These are phyloP conservation scores for Pachymerium ferrugineum DNA, from an alignment of 2,888 invertebrate species.

Conservation along the genomic window DNA sequence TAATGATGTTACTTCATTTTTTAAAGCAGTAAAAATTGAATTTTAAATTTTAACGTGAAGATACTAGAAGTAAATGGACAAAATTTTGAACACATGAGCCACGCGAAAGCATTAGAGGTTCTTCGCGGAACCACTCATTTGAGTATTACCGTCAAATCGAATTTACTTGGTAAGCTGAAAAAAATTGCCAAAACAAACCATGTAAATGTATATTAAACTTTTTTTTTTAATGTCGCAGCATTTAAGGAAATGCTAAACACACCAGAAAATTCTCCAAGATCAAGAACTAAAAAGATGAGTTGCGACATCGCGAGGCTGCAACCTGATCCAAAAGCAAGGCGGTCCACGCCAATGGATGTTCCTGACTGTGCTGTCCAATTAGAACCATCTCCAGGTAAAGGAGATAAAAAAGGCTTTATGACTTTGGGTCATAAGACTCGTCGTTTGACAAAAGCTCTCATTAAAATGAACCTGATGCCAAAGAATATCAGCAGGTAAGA, in stretches of 20 bases:
- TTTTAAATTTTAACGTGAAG: no score
- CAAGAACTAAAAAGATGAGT: slow-evolving; percentile 58
- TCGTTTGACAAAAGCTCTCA: slow-evolving; percentile 81
- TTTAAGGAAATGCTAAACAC: slow-evolving; percentile 66
- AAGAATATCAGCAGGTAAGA: slow-evolving; percentile 41
- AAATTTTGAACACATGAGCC: slow-evolving; percentile 88
- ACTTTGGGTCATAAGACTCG: slow-evolving; percentile 78
- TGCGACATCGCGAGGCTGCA: slow-evolving; percentile 63
- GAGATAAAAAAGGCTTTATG: slow-evolving; percentile 61
- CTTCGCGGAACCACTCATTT: slow-evolving; percentile 90
- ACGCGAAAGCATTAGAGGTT: slow-evolving; percentile 85
- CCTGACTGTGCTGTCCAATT: slow-evolving; percentile 39
- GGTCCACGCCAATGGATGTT: slow-evolving; percentile 67
- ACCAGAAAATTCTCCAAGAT: slow-evolving; percentile 74
- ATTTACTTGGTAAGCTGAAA: slow-evolving; percentile 64
- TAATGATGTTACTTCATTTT: slow-evolving; percentile 31
- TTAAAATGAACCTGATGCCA: slow-evolving; percentile 65
- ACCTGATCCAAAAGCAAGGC: slow-evolving; percentile 64
- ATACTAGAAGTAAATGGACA: slow-evolving; percentile 97
- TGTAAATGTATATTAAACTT: neutral
- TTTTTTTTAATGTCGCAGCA: slow-evolving; percentile 46
- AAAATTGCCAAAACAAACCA: neutral
- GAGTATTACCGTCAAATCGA: slow-evolving; percentile 93
- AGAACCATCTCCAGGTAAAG: slow-evolving; percentile 45
- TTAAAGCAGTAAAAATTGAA: no score